Conservation (phyloP, 1,140 invertebrate species). For the Drosophila watanabei region DNA sequence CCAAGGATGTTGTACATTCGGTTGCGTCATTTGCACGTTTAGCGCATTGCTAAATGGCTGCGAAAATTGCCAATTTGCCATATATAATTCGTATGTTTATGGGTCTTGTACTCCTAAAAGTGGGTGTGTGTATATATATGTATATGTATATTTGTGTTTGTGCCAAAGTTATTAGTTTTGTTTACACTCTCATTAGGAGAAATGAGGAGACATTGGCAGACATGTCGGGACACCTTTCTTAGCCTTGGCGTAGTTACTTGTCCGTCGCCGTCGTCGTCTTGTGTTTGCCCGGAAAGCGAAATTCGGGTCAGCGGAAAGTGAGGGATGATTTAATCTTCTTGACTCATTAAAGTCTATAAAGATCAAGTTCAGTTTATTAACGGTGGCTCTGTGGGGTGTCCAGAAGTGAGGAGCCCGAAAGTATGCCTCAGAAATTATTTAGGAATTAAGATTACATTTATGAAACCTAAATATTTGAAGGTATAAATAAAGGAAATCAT, state of each 20-base stretch:
- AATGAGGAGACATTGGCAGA: constrained; percentile 33
- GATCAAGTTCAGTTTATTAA: constrained; percentile 28
- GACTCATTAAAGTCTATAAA: constrained; percentile 27
- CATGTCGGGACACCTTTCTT: constrained; percentile 47
- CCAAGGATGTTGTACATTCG: constrained; percentile 61
- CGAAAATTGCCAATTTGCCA: constrained; percentile 55
- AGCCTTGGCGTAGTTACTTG: constrained; percentile 36
- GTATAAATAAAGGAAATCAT: not conserved
- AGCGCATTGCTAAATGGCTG: constrained; percentile 56
- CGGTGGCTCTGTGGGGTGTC: not conserved
- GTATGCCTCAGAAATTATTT: constrained; percentile 5
- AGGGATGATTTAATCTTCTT: constrained; percentile 31
- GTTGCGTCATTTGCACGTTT: constrained; percentile 79
- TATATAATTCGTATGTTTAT: constrained; percentile 31
- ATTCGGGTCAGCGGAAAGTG: constrained; percentile 32
- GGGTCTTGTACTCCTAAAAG: not conserved
- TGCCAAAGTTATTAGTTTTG: constrained; percentile 69
- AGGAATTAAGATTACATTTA: not conserved
- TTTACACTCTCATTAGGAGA: constrained; percentile 57
- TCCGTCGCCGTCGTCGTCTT: not conserved
- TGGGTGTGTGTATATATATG: constrained; percentile 1
- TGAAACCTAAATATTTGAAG: not conserved
- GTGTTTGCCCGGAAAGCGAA: constrained; percentile 30
- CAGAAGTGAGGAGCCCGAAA: not conserved
- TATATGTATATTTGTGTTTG: constrained; percentile 3